A percentile compares a stretch with the other conserved stretches of the same genome.
Evolutionary conservation across 1,140 invertebrate genomes (phyloP).

Genomic region (Tetramorium simillimum): DNA sequence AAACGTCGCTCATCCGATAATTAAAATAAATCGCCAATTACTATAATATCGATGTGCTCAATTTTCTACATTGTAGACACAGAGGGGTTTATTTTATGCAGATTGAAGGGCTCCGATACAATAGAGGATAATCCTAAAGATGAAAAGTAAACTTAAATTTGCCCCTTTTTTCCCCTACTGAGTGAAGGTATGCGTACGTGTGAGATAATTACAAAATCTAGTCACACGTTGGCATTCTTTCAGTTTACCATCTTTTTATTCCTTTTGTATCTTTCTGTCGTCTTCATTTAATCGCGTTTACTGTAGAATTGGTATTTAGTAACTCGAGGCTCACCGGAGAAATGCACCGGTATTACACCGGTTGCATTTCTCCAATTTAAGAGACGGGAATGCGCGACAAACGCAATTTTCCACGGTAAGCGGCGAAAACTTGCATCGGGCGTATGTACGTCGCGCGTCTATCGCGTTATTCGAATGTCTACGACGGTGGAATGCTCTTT

Average conservation of each 20-base stretch:
- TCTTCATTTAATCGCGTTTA: neutral
- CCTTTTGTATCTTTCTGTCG: neutral
- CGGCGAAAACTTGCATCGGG: neutral
- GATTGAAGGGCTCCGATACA: slow-evolving; percentile 10
- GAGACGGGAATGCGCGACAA: neutral
- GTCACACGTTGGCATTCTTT: neutral
- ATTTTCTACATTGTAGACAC: neutral
- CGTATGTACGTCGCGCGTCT: neutral
- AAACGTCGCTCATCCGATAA: slow-evolving; percentile 30
- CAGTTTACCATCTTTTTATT: neutral
- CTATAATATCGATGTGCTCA: slow-evolving; percentile 1
- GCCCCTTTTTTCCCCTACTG: neutral
- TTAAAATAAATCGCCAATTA: slow-evolving; percentile 27
- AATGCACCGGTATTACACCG: neutral
- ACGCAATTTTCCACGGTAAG: neutral
- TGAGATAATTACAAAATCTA: neutral
- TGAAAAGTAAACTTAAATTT: slow-evolving; percentile 6
- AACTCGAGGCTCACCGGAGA: neutral
- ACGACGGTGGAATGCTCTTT: slow-evolving; percentile 46
- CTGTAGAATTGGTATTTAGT: neutral
- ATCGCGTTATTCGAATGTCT: slow-evolving; percentile 21
- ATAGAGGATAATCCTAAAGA: neutral
- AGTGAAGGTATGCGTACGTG: neutral
- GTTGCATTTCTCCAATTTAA: neutral
- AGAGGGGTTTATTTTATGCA: neutral